A percentile compares a stretch with the other conserved stretches of the same genome.
These are phyloP conservation scores for Buteo buteo DNA, from an alignment of 2,113 vertebrate genomes.

Conservation along the genomic window DNA sequence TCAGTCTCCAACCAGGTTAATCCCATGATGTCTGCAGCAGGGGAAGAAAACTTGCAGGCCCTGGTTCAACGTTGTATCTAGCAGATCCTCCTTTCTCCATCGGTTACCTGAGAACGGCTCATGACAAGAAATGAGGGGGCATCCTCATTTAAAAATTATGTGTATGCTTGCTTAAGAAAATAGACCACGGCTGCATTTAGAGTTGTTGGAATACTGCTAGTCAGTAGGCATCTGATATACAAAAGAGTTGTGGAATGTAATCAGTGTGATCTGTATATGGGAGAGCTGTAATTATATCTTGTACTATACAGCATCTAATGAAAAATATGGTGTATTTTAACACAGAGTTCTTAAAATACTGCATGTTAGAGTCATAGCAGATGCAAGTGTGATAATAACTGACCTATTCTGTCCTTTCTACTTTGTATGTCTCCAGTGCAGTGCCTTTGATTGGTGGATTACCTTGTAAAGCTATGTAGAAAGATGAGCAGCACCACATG, in stretches of 20 bases:
- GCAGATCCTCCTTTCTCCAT: not conserved
- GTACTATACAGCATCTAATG: not conserved
- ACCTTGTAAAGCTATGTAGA: not conserved
- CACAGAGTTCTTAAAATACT: not conserved
- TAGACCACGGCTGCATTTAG: not conserved
- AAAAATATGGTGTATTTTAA: not conserved
- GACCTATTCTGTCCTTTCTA: not conserved
- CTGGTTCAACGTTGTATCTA: not conserved
- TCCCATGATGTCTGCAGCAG: not conserved
- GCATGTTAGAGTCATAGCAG: not conserved
- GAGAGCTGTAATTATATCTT: not conserved
- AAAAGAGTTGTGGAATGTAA: not conserved
- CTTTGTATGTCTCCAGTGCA: not conserved
- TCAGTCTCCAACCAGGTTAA: not conserved
- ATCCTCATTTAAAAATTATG: not conserved
- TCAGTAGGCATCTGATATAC: not conserved
- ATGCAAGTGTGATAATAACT: not conserved
- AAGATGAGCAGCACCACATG: not conserved
- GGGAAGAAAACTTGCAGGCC: not conserved
- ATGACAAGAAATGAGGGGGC: not conserved
- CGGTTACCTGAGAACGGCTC: not conserved
- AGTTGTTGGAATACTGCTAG: not conserved
- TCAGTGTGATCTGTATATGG: not conserved
- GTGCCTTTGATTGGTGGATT: not conserved
- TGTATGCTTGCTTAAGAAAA: not conserved